These are phyloP conservation scores for Aphaenogaster rudis DNA, from an alignment of 1,140 invertebrate species.

Conservation along the genomic window DNA sequence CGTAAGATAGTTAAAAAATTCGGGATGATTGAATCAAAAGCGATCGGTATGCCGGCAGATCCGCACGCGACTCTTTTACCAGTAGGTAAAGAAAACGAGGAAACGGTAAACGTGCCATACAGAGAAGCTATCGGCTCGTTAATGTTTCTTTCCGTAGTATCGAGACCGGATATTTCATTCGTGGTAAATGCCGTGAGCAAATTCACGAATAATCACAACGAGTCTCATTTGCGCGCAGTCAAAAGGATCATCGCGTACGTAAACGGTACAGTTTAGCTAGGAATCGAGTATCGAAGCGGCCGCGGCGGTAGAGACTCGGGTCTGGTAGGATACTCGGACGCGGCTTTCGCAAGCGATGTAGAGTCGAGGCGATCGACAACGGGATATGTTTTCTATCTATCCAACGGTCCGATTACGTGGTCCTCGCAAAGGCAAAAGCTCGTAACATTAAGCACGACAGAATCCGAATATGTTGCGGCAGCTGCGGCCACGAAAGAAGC, in stretches of 20 bases:
- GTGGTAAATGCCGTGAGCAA: neutral
- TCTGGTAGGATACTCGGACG: no score
- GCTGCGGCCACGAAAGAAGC: no score
- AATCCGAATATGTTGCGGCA: no score
- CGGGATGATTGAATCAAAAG: neutral
- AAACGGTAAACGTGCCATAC: neutral
- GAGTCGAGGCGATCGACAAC: no score
- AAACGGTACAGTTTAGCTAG: no score
- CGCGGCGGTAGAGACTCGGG: no score
- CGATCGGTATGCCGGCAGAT: neutral
- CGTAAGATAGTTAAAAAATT: neutral
- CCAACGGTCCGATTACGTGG: no score
- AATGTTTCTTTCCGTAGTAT: neutral
- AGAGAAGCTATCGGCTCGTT: neutral
- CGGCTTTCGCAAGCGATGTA: no score
- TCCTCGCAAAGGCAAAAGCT: no score
- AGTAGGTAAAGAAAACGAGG: neutral
- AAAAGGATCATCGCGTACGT: neutral
- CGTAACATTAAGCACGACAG: no score
- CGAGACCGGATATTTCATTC: neutral
- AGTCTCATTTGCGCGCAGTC: neutral
- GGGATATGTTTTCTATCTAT: no score
- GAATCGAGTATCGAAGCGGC: no score
- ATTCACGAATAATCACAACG: neutral
- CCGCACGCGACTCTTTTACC: neutral